phyloP scores from a whole-genome alignment of 2,113 vertebrate species.

The Butorides virescens region DNA sequence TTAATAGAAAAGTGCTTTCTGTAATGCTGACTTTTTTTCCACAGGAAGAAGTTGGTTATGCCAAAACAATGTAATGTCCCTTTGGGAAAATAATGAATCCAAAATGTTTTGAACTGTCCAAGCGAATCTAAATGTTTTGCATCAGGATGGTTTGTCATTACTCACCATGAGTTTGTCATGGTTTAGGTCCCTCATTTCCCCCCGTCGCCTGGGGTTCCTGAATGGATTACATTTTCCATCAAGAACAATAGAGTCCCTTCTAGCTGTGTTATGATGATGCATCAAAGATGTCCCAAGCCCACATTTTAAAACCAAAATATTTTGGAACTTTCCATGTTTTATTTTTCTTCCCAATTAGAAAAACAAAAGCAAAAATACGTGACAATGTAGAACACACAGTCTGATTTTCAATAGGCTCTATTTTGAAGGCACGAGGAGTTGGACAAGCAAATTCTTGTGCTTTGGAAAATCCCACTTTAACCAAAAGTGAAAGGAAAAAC shows the following conservation, averaged over 20 bases:
- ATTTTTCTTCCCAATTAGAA: conserved; percentile 8
- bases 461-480: conserved; percentile 15
- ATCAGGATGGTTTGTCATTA: background rate
- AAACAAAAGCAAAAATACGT: conserved; percentile 14
- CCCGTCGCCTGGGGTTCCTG: background rate
- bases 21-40: background rate
- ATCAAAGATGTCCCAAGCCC: background rate
- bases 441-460: background rate
- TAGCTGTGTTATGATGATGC: background rate
- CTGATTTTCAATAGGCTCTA: background rate
- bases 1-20: conserved; percentile 7
- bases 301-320: conserved; percentile 4
- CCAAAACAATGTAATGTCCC: conserved; percentile 15
- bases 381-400: background rate
- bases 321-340: background rate
- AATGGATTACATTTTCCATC: background rate
- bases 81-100: conserved; percentile 4
- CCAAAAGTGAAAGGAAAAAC: conserved; percentile 22
- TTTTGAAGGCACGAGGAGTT: background rate
- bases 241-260: background rate
- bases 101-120: background rate
- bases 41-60: conserved; percentile 20
- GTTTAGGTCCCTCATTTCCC: background rate
- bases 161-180: background rate
- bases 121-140: background rate